Base-by-base conservation (phyloP, 1,140 invertebrate genomes). In the Heliconius eleuchia region DNA sequence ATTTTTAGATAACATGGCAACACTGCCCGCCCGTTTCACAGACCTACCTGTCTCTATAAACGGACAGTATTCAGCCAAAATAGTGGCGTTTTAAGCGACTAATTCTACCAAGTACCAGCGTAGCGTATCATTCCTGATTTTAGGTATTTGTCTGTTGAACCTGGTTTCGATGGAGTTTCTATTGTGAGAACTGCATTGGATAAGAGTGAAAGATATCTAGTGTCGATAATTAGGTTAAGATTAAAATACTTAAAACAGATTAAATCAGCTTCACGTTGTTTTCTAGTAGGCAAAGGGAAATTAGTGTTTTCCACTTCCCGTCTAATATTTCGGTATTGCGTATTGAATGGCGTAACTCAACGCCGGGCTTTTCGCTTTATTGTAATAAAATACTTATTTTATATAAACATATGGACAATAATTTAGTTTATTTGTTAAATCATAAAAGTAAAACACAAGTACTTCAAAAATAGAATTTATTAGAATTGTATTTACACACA, bases 1-100 rank as follows among this genome's bases (percentile, higher is more conserved):
- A 23, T 23, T 23, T 57, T n/a, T 11, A 3, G 9, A 23, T 9
- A 57, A n/a, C 8, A 23, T 57, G 55, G 55, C 55, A 57, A 23
- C 55, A 57, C n/a, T 57, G n/a, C 55, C 88, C 88, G 85, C 82
- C 82, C 85, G 84, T 82, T 66, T n/a, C 60, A 66, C 60, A 66
- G 60, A 66, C 23, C 60, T 66, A 66, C 13, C 60, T 30, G 60
- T 66, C 60, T 66, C 11, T 66, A 13, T 66, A 66, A 66, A 66
- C 23, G 60, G 23, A 66, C 60, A 66, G 60, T 30, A 30, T 66
- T 66, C 60, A 16, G 60, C 3, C 60, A 23, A 66, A 66, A 66
- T 66, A 66, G 57, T 66, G 60, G 23, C 27, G 60, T 66, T 66
- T 66, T 66, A 66, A 27, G 60, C 27, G 60, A 66, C 23, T 66